Percentiles rank a stretch among this genome's conserved stretches.
These are phyloP conservation scores for Callipepla squamata DNA, from an alignment of 2,113 vertebrate species.

Conservation along the genomic window DNA sequence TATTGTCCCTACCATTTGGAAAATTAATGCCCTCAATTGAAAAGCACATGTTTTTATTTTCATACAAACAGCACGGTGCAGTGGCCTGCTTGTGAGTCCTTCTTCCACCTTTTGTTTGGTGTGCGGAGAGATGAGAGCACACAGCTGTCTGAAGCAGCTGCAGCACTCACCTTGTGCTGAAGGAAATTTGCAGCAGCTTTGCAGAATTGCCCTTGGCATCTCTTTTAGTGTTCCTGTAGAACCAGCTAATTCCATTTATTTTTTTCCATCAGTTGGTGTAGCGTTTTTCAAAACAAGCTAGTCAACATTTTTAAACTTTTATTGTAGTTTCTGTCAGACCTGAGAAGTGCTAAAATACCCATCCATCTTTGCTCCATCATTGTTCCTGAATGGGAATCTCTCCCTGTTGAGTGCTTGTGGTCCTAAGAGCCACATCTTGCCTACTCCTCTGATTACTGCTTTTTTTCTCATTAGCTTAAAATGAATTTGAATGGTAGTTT, in stretches of 20 bases:
- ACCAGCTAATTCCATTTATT: conserved; percentile 28
- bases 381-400: neutral
- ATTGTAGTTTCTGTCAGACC: conserved; percentile 18
- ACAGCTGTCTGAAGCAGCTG: neutral
- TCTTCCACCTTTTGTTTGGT: neutral
- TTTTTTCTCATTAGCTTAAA: neutral
- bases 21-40: neutral
- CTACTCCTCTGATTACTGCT: neutral
- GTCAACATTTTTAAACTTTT: conserved; percentile 69
- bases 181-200: neutral
- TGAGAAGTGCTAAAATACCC: neutral
- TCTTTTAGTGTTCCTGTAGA: conserved; percentile 38
- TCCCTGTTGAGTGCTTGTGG: neutral
- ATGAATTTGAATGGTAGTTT: neutral
- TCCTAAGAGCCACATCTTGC: neutral
- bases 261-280: conserved; percentile 36
- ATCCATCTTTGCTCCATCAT: neutral
- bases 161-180: neutral
- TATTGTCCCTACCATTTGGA: neutral
- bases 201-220: conserved; percentile 35
- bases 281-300: conserved; percentile 66
- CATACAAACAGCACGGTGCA: neutral
- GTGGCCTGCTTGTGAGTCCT: neutral
- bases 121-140: neutral
- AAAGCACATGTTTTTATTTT: neutral